Base-by-base conservation (phyloP, 2,113 vertebrate species). In the Catharus fuscescens region DNA sequence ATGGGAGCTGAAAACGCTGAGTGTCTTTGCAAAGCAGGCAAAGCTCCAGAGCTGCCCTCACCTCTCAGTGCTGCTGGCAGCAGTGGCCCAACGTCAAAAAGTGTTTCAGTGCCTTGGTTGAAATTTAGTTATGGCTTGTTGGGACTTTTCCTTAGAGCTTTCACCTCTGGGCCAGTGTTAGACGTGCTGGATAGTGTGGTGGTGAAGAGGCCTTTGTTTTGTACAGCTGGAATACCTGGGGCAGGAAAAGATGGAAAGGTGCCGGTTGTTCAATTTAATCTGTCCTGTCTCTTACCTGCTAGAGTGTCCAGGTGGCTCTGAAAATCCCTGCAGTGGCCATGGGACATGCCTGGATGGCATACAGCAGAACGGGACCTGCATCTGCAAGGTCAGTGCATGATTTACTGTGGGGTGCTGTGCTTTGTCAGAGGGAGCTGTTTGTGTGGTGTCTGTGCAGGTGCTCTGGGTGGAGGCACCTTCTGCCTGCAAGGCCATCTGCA, bases 301-400 rank as follows among this genome's bases (percentile, higher is more conserved):
- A 99, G 99, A 98, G 69, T 99, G 99, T 90, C 99, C 99, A 1
- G 98, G 98, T 36, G 98, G 98, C 92, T 97, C 98, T 8, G 92
- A 96, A 54, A 98, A 96, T 53, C 97, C 98, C 10, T 99, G 99
- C 92, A 99, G 60, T 54, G 97, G 98, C 90, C 98, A 97, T 4
- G 99, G 99, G 16, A 98, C 64, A 18, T 99, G 99, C 86, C n/a
- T 98, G 94, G 98, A 99, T 31, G 99, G 99, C 38, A 95, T 98
- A 4, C 38, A 84, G 3, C 98, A 97, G 50, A 99, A 99, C 1
- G 99, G 99, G 69, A 99, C 98, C 86, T 99, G 99, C 32, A 61
- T 98, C 84, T 99, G 99, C 96, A 94, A 99, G 93, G 99, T 99
- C 40, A 98, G 98, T 95, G 59, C 21, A 3, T 5, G 4, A 10